Percentiles rank a stretch among this genome's conserved stretches.
Evolutionary conservation across 2,113 vertebrate species (phyloP).

Genomic region (Campylomormyrus numenius): DNA sequence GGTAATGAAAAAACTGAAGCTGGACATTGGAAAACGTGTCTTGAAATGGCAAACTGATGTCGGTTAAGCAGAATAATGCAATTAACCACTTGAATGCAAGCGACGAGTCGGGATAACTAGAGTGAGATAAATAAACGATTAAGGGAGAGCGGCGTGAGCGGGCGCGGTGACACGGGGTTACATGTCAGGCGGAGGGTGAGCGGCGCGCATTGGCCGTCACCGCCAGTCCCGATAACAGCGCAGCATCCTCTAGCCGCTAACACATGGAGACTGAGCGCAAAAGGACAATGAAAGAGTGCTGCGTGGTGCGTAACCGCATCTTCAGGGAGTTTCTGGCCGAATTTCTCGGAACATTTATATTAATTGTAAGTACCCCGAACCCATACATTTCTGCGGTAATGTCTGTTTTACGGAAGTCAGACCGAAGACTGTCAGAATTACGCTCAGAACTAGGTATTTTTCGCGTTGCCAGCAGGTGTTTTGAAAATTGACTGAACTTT

Average conservation of each 20-base stretch:
- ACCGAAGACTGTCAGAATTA: constrained; percentile 12
- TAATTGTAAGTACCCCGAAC: constrained; percentile 82
- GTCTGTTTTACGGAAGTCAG: constrained; percentile 33
- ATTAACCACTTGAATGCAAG: neutral
- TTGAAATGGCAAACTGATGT: neutral
- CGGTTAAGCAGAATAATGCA: neutral
- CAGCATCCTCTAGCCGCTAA: constrained; percentile 28
- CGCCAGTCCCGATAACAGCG: constrained; percentile 46
- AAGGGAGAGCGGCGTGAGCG: neutral
- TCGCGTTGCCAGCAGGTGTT: constrained; percentile 5
- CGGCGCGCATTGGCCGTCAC: constrained; percentile 29
- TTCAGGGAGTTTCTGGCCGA: constrained; percentile 83
- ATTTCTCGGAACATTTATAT: constrained; percentile 83
- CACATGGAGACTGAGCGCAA: constrained; percentile 58
- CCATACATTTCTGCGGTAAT: constrained; percentile 43
- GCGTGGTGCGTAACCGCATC: constrained; percentile 69
- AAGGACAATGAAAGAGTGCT: constrained; percentile 66
- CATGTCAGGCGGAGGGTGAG: constrained; percentile 10
- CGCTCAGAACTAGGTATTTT: constrained; percentile 31
- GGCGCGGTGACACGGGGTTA: neutral
- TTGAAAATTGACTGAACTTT: neutral
- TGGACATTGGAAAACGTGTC: neutral
- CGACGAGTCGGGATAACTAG: neutral
- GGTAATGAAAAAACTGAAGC: neutral
- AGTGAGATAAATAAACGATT: neutral